phyloP scores from a whole-genome alignment of 2,797 vertebrate species.

The Cuculus canorus region DNA sequence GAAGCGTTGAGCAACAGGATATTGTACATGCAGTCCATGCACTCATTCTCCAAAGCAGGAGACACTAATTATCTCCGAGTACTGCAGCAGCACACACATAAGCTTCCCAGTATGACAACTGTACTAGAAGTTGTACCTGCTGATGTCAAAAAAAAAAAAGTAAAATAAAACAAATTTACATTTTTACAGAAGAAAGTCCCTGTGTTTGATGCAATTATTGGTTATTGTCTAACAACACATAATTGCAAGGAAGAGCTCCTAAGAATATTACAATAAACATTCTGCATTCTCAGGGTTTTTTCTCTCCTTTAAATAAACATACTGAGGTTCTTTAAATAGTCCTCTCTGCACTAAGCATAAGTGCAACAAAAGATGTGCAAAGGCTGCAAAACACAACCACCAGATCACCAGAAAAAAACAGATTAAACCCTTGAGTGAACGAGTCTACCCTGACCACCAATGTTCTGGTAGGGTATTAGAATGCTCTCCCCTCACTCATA shows the following conservation, averaged over 20 bases:
- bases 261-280: background rate
- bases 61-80: background rate
- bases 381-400: constrained; percentile 45
- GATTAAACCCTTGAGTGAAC: background rate
- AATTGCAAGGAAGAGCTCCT: background rate
- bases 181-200: background rate
- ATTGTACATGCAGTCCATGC: background rate
- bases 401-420: background rate
- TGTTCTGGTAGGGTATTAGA: background rate
- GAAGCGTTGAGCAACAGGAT: constrained; percentile 2
- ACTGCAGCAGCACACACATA: background rate
- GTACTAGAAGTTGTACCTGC: background rate
- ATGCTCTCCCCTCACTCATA: background rate
- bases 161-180: background rate
- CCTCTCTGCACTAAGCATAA: constrained; percentile 13
- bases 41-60: background rate
- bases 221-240: background rate
- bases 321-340: constrained; percentile 29
- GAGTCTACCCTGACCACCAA: background rate
- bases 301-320: constrained; percentile 19
- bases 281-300: background rate
- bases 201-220: background rate
- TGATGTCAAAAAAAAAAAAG: background rate
- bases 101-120: background rate
- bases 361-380: constrained; percentile 32